A percentile compares a stretch with the other conserved stretches of the same genome.
These are phyloP conservation scores for Melanchra persicariae DNA, from an alignment of 2,888 invertebrate species.

Conservation along the genomic window DNA sequence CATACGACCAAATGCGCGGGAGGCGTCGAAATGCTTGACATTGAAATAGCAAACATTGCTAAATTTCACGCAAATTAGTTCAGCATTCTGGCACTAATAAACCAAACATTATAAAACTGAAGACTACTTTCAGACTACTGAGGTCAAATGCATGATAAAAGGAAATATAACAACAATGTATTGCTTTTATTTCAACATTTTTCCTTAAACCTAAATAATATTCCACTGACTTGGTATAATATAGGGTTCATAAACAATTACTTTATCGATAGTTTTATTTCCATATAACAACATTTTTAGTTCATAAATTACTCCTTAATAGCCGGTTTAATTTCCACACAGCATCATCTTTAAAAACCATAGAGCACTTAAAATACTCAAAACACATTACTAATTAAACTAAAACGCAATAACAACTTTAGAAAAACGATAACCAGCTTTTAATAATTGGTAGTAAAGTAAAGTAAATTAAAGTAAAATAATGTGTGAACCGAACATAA, in stretches of 20 bases:
- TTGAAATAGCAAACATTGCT: neutral
- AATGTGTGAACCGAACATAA: slow-evolving; percentile 62
- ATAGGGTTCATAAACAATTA: slow-evolving; percentile 1
- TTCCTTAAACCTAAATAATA: neutral
- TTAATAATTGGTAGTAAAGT: slow-evolving; percentile 53
- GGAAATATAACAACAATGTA: neutral
- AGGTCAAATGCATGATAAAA: neutral
- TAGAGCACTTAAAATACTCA: neutral
- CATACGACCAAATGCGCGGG: too few species aligned
- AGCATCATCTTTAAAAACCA: slow-evolving; percentile 1
- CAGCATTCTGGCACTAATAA: neutral
- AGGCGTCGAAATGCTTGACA: too few species aligned
- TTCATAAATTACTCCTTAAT: neutral
- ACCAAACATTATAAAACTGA: neutral
- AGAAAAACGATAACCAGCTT: slow-evolving; percentile 43
- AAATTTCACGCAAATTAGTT: neutral
- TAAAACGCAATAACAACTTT: slow-evolving; percentile 21
- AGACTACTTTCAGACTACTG: neutral
- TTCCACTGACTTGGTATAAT: neutral
- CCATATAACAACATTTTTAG: neutral
- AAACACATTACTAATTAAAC: slow-evolving; percentile 6
- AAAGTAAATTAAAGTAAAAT: slow-evolving; percentile 56
- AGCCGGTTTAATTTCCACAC: slow-evolving; percentile 14
- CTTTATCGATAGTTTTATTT: neutral
- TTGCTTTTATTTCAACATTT: neutral